Percentiles rank a stretch among this genome's conserved stretches.
Conservation (phyloP, 1,140 invertebrate species). For the Penaeus indicus region DNA sequence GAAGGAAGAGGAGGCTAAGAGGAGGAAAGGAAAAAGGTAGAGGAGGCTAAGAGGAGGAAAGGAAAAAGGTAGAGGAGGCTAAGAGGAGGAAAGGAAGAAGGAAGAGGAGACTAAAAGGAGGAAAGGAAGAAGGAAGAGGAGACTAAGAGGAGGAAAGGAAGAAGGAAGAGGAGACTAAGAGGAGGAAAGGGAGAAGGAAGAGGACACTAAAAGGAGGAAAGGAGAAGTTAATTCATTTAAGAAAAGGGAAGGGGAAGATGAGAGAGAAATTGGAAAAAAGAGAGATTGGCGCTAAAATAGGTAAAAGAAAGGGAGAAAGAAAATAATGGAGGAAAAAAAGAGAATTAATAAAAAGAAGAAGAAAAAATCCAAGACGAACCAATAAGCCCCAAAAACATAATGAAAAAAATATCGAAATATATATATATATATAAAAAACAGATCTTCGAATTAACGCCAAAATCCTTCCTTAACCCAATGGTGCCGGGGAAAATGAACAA, state of each 20-base stretch:
- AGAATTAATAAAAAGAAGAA: not conserved
- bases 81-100: not conserved
- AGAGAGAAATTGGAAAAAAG: not conserved
- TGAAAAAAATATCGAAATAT: too few species aligned
- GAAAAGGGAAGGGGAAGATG: not conserved
- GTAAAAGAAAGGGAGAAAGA: not conserved
- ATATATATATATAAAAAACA: too few species aligned
- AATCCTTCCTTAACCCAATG: too few species aligned
- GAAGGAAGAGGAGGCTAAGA: too few species aligned
- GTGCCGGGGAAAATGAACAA: too few species aligned
- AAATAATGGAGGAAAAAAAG: not conserved
- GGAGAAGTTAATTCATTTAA: not conserved
- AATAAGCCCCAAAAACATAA: too few species aligned
- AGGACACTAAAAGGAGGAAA: not conserved
- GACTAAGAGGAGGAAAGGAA: not conserved
- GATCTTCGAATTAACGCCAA: too few species aligned
- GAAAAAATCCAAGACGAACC: not conserved
- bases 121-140: not conserved
- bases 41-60: not conserved
- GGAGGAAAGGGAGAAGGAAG: not conserved
- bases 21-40: not conserved
- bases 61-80: not conserved
- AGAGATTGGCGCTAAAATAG: not conserved
- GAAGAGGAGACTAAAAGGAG: not conserved
- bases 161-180: not conserved